Evolutionary conservation across 2,113 vertebrate genomes (phyloP).

Genomic region (Numida meleagris): DNA sequence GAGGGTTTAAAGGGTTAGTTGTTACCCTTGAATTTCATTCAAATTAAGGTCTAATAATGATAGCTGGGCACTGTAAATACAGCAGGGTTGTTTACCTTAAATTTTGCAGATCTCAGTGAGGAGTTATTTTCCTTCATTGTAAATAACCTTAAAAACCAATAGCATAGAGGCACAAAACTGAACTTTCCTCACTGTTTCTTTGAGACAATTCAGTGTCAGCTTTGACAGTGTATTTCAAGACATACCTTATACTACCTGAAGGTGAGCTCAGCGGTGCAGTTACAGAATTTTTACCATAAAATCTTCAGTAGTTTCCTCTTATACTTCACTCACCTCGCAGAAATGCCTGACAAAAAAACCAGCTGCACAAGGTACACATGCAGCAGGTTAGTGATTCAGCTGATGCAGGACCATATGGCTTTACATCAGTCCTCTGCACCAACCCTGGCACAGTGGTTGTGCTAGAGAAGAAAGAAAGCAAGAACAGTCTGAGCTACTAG

Average conservation of each 20-base stretch:
- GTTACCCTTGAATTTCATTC: background rate
- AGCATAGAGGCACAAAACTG: background rate
- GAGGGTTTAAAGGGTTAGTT: background rate
- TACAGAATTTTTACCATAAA: background rate
- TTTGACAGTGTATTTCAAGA: background rate
- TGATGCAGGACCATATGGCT: background rate
- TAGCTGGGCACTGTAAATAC: background rate
- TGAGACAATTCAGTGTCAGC: background rate
- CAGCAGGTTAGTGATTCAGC: background rate
- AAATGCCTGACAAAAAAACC: background rate
- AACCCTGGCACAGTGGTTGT: fast-evolving
- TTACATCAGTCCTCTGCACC: background rate
- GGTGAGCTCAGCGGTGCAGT: background rate
- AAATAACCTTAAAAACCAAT: background rate
- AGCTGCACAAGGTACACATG: background rate
- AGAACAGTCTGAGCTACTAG: background rate
- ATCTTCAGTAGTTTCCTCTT: background rate
- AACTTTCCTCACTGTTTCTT: background rate
- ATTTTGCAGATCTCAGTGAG: background rate
- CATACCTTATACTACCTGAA: background rate
- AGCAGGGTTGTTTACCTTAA: background rate
- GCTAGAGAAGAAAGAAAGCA: background rate
- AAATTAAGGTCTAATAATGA: background rate
- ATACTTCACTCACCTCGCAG: background rate
- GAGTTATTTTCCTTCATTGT: background rate